Evolutionary conservation across 2,888 invertebrate species (phyloP), one percentile per base, ranked within the genome.

Genomic region (Meiosimyza platycephala): DNA sequence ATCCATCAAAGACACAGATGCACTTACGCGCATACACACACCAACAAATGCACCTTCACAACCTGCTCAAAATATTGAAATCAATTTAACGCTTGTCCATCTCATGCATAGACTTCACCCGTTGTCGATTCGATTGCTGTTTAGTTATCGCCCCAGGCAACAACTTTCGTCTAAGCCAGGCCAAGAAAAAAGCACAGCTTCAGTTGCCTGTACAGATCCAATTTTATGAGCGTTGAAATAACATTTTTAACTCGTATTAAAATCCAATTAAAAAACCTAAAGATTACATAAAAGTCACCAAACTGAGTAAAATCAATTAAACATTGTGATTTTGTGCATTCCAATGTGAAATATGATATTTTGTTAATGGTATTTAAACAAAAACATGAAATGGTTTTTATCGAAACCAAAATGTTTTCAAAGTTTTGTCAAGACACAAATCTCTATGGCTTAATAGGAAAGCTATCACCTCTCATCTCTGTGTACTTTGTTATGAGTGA

Each of bases 31-130:
- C 65, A n/a, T n/a, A n/a, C n/a, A 18, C 66, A 9, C 54, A 52
- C 60, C 62, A 28, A 72, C 72, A 18, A 48, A n/a, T 48, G 16
- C 33, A 63, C 55, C 62, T 51, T 51, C 33, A 48, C 28, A 51
- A n/a, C 64, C 51, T 70, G 79, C 82, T 80, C 79, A 75, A 81
- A 83, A 80, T 77, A 81, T 78, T 79, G 74, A 78, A 82, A 80
- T 81, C 79, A 81, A 84, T 85, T 84, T 82, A 80, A 83, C 84
- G 84, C 84, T 82, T 82, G 81, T 83, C 84, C 81, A 83, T 79
- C 80, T 75, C 74, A 76, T n/a, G n/a, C n/a, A n/a, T 76, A 68
- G 51, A 73, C 4, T 28, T 28, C 28, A 55, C 51, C 16, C 28
- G 59, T 28, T 12, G 40, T 40, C 16, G 18, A 48, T 13, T 15